Conservation (phyloP, 2,888 invertebrate genomes). For the Drosophila kanekoi region DNA sequence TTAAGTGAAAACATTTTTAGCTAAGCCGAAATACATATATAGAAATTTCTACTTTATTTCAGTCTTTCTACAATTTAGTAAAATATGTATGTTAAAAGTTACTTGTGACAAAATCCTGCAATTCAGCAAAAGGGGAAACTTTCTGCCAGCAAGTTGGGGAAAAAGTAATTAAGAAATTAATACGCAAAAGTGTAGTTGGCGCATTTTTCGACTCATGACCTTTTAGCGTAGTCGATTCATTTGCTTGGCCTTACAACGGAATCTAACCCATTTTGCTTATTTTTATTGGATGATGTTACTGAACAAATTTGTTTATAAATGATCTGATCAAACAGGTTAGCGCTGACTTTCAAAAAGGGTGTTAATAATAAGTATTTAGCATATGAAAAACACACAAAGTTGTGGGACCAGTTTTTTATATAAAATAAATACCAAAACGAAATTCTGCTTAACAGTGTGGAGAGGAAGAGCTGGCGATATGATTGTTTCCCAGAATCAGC, state of each 20-base stretch:
- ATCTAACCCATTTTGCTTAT: conserved; percentile 6
- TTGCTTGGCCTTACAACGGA: conserved; percentile 3
- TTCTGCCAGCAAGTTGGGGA: not conserved
- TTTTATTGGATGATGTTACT: conserved; percentile 13
- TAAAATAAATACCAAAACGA: not conserved
- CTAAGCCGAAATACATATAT: not conserved
- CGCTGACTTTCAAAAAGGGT: conserved; percentile 18
- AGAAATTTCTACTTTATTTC: not conserved
- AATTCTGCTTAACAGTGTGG: conserved; percentile 18
- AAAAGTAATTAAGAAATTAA: not conserved
- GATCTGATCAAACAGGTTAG: conserved; percentile 38
- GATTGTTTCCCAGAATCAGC: conserved; percentile 43
- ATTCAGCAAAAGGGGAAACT: not conserved
- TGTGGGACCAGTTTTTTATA: conserved; percentile 34
- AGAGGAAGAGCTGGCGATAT: conserved; percentile 3
- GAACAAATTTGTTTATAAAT: conserved; percentile 26
- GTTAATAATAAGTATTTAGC: conserved; percentile 35
- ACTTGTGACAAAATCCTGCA: not conserved
- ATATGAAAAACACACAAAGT: conserved; percentile 28
- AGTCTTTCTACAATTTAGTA: not conserved
- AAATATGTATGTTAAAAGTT: not conserved
- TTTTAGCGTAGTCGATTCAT: no score
- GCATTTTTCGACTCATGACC: not conserved
- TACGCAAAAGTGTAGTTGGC: not conserved
- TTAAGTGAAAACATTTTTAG: no score